Evolutionary conservation across 2,113 vertebrate species (phyloP).

Genomic region (Hippocampus zosterae): DNA sequence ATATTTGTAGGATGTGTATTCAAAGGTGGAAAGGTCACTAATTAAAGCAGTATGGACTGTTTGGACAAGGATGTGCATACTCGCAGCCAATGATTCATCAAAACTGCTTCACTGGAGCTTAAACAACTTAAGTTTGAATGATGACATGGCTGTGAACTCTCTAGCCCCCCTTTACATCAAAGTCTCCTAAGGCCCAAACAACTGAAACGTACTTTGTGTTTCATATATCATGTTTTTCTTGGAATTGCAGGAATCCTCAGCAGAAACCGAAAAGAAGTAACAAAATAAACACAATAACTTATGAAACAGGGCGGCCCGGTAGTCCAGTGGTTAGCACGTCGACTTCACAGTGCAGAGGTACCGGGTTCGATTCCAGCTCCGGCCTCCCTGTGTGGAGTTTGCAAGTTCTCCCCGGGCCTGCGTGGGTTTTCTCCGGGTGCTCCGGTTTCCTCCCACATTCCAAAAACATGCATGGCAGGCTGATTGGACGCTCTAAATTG

Average conservation of each 20-base stretch:
- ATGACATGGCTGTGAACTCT: background rate
- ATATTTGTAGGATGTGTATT: slow-evolving; percentile 24
- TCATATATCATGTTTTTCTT: background rate
- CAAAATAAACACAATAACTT: no score
- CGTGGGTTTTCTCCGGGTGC: no score
- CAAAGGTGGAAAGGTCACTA: slow-evolving; percentile 1
- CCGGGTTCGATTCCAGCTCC: no score
- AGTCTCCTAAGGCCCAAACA: background rate
- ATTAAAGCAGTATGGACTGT: background rate
- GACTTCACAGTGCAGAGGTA: no score
- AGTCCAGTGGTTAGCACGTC: no score
- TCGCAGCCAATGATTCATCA: background rate
- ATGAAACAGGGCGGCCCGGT: no score
- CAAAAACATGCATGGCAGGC: no score
- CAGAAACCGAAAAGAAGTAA: background rate
- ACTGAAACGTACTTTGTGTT: background rate
- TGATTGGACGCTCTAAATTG: no score
- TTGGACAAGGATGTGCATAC: slow-evolving; percentile 4
- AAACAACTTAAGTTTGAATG: background rate
- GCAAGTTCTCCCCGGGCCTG: no score
- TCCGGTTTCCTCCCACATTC: no score
- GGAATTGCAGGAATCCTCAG: background rate
- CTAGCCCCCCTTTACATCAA: background rate
- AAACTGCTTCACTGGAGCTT: background rate
- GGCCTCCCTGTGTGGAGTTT: no score